phyloP scores from a whole-genome alignment of 1,140 invertebrate species.

The Argopecten irradians region DNA sequence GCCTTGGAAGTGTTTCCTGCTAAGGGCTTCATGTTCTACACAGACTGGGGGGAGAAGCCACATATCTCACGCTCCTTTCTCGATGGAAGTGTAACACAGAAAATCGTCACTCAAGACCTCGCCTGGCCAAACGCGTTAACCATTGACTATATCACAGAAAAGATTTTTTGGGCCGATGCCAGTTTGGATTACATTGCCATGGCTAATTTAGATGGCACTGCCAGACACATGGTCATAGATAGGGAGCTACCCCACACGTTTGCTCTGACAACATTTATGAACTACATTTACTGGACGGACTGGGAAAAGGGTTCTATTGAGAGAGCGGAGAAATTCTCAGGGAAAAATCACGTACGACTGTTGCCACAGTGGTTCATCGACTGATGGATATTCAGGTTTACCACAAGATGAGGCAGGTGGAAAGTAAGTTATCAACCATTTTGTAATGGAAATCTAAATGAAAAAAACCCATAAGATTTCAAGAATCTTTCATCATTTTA shows the following conservation, averaged over 20 bases:
- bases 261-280: conserved; percentile 92
- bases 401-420: conserved; percentile 83
- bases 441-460: too few relatives aligned
- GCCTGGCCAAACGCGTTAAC: conserved; percentile 95
- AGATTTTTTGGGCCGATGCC: conserved; percentile 98
- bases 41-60: conserved; percentile 98
- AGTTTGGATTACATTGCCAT: conserved; percentile 93
- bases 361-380: conserved; percentile 91
- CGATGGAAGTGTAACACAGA: conserved; percentile 91
- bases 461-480: too few relatives aligned
- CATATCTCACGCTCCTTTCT: conserved; percentile 96
- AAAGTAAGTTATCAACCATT: conserved; percentile 64
- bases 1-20: conserved; percentile 96
- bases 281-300: conserved; percentile 99
- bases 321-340: conserved; percentile 96
- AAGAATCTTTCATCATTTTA: too few relatives aligned
- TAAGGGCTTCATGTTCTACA: conserved; percentile 90
- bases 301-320: conserved; percentile 92
- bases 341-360: conserved; percentile 93
- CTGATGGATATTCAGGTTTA: conserved; percentile 89
- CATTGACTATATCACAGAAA: conserved; percentile 95
- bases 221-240: conserved; percentile 80
- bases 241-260: conserved; percentile 88
- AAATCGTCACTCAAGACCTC: conserved; percentile 96
- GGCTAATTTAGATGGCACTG: conserved; percentile 78